A percentile compares a stretch with the other conserved stretches of the same genome.
These are phyloP conservation scores for Cremastinae sp. DNA, from an alignment of 2,888 invertebrate species.

Conservation along the genomic window DNA sequence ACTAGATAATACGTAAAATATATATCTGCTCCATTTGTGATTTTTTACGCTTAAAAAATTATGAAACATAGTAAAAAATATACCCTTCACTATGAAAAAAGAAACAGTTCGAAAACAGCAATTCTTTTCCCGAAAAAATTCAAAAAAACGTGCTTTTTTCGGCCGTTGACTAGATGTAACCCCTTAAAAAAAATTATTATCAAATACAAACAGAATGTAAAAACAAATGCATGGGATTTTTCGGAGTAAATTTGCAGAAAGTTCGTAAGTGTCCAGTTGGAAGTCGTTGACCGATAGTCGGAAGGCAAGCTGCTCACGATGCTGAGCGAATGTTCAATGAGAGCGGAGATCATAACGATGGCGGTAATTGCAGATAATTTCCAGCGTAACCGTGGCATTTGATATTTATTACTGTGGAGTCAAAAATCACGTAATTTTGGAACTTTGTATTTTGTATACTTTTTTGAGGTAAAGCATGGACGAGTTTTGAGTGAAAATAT, in stretches of 20 bases:
- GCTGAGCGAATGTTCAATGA: constrained; percentile 76
- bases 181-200: too few relatives aligned
- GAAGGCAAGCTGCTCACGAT: constrained; percentile 67
- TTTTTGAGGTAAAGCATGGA: constrained; percentile 67
- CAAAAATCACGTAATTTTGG: constrained; percentile 66
- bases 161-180: too few relatives aligned
- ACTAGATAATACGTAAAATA: too few relatives aligned
- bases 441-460: too few relatives aligned
- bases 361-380: constrained; percentile 70
- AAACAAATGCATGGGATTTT: constrained; percentile 74
- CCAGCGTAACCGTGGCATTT: constrained; percentile 70
- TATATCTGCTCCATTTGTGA: too few relatives aligned
- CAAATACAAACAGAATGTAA: constrained; percentile 68
- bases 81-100: too few relatives aligned
- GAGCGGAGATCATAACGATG: constrained; percentile 69
- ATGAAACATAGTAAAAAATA: too few relatives aligned
- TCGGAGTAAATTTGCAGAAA: constrained; percentile 71
- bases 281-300: constrained; percentile 58
- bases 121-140: too few relatives aligned
- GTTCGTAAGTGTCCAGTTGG: constrained; percentile 66
- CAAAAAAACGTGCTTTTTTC: too few relatives aligned
- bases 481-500: constrained; percentile 66
- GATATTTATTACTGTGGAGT: constrained; percentile 66
- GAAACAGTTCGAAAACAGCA: too few relatives aligned
- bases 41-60: too few relatives aligned